Percentiles rank a stretch among this genome's conserved stretches.
phyloP scores from a whole-genome alignment of 2,888 invertebrate genomes.

The Sclerodermus sp. region DNA sequence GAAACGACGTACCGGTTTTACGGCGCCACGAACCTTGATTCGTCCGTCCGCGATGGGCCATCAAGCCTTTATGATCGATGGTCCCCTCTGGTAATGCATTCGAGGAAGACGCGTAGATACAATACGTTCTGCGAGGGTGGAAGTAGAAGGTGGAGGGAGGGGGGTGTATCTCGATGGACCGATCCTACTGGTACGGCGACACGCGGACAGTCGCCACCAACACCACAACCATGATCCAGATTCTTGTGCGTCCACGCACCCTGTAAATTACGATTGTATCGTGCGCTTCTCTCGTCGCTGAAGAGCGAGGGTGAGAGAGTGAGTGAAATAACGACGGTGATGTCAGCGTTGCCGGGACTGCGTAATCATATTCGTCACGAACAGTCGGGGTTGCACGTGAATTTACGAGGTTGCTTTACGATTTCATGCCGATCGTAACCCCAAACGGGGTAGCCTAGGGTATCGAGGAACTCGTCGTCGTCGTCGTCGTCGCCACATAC shows the following conservation, averaged over 20 bases:
- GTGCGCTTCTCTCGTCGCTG: background rate
- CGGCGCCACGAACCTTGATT: constrained; percentile 12
- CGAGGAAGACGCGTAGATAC: background rate
- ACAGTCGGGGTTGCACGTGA: constrained; percentile 15
- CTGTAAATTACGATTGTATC: constrained; percentile 29
- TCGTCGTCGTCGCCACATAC: background rate
- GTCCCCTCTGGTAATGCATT: constrained; percentile 6
- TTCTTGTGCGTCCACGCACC: constrained; percentile 3
- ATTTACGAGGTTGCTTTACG: constrained; percentile 30
- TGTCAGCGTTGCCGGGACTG: constrained; percentile 15
- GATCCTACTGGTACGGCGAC: too few relatives aligned
- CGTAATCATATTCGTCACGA: constrained; percentile 28
- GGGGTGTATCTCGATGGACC: too few relatives aligned
- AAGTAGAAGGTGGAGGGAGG: too few relatives aligned
- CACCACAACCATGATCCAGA: too few relatives aligned
- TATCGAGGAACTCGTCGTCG: too few relatives aligned
- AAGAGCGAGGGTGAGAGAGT: constrained; percentile 11
- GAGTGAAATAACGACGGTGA: constrained; percentile 6
- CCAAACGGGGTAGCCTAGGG: background rate
- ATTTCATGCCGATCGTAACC: constrained; percentile 21
- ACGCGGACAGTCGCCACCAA: too few relatives aligned
- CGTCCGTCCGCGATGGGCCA: constrained; percentile 8
- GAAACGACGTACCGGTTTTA: background rate
- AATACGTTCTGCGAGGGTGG: too few relatives aligned
- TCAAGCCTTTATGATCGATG: constrained; percentile 26